phyloP scores from a whole-genome alignment of 2,888 invertebrate species.

The Ethmia dodecea region DNA sequence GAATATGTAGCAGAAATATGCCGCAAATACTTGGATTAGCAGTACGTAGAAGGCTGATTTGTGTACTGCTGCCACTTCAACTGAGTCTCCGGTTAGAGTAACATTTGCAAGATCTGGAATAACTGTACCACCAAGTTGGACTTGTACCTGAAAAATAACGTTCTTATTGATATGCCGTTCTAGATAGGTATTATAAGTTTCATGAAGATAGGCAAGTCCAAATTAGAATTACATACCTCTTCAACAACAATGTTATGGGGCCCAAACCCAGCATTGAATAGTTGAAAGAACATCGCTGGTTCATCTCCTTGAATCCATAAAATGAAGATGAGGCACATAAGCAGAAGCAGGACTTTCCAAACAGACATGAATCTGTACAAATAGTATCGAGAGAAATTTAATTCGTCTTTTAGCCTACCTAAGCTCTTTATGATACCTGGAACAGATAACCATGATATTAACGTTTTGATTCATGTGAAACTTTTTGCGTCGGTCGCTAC shows the following conservation, averaged over 20 bases:
- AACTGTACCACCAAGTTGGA: conserved; percentile 76
- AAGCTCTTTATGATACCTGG: conserved; percentile 83
- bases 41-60: conserved; percentile 87
- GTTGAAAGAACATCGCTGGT: conserved; percentile 85
- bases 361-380: conserved; percentile 92
- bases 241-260: conserved; percentile 88
- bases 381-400: conserved; percentile 90
- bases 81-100: conserved; percentile 85
- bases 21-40: conserved; percentile 87
- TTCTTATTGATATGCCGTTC: not conserved
- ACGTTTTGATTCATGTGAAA: not conserved
- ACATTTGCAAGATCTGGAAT: conserved; percentile 87
- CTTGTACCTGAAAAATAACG: conserved; percentile 71
- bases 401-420: conserved; percentile 87
- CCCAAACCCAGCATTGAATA: conserved; percentile 85
- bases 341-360: conserved; percentile 92
- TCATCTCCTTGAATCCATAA: conserved; percentile 87
- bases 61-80: conserved; percentile 82
- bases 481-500: too few species aligned
- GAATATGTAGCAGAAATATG: conserved; percentile 93
- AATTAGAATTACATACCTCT: conserved; percentile 64
- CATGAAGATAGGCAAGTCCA: too few species aligned
- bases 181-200: not conserved
- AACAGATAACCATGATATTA: conserved; percentile 19
- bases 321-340: conserved; percentile 84